phyloP scores from a whole-genome alignment of 2,113 vertebrate genomes.

The Ascaphus truei region DNA sequence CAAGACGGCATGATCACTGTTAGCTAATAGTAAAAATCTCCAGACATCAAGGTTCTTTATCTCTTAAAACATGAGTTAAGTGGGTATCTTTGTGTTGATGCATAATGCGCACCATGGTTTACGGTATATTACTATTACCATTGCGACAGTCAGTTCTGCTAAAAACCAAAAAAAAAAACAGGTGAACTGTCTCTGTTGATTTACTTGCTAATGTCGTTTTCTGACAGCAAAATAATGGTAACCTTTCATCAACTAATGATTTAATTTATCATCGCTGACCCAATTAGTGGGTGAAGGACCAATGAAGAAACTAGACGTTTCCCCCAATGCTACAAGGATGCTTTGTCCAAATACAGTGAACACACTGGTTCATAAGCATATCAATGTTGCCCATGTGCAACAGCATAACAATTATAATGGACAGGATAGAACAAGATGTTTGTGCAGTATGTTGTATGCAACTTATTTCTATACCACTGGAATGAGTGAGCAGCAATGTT shows the following conservation, averaged over 20 bases:
- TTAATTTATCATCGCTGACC: not conserved
- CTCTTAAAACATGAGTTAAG: slow-evolving; percentile 48
- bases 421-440: too few species aligned
- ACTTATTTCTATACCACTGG: too few species aligned
- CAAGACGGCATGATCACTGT: not conserved
- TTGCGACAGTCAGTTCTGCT: too few species aligned
- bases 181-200: not conserved
- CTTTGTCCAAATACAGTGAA: too few species aligned
- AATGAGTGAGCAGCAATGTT: too few species aligned
- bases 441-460: too few species aligned
- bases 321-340: not conserved
- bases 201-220: not conserved
- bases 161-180: not conserved
- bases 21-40: slow-evolving; percentile 16
- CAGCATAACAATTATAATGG: too few species aligned
- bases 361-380: too few species aligned
- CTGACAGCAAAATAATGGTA: not conserved
- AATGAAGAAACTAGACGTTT: not conserved
- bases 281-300: not conserved
- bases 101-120: too few species aligned
- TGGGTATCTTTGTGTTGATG: slow-evolving; percentile 41
- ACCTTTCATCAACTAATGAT: slow-evolving; percentile 10
- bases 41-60: slow-evolving; percentile 44
- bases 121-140: too few species aligned
- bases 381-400: too few species aligned